phyloP scores from a whole-genome alignment of 2,113 vertebrate species.

The Coregonus clupeaformis region DNA sequence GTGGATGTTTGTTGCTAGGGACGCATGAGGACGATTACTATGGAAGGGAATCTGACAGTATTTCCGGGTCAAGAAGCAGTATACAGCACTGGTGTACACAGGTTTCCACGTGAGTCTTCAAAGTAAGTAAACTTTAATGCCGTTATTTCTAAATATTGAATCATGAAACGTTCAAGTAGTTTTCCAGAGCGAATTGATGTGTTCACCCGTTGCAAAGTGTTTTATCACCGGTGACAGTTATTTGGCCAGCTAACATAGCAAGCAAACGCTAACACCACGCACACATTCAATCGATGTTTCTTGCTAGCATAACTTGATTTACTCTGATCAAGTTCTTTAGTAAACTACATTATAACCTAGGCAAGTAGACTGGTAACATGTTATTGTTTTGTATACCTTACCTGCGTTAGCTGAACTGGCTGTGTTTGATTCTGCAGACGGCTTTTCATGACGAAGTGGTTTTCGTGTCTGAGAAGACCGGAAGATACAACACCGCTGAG shows the following conservation, averaged over 20 bases:
- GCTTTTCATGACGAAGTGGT: constrained; percentile 47
- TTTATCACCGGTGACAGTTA: background rate
- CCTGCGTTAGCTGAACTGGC: background rate
- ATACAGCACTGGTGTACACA: no score
- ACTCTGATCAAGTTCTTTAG: no score
- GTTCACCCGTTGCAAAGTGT: no score
- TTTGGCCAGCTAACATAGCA: background rate
- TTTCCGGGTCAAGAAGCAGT: constrained; percentile 45
- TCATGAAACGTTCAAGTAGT: no score
- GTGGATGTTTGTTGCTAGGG: constrained; percentile 25
- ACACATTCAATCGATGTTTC: no score
- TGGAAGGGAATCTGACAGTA: constrained; percentile 17
- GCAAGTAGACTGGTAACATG: no score
- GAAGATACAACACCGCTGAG: background rate
- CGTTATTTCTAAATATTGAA: background rate
- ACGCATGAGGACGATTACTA: constrained; percentile 5
- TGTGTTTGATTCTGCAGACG: constrained; percentile 14
- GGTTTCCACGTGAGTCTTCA: constrained; percentile 47
- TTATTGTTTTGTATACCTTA: background rate
- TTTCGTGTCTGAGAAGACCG: constrained; percentile 41
- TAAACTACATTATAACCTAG: no score
- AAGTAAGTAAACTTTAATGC: constrained; percentile 40
- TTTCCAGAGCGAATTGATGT: no score
- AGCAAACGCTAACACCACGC: no score
- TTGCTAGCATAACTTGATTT: no score